Conservation (phyloP, 2,797 vertebrate genomes). For the Gallirallus australis region DNA sequence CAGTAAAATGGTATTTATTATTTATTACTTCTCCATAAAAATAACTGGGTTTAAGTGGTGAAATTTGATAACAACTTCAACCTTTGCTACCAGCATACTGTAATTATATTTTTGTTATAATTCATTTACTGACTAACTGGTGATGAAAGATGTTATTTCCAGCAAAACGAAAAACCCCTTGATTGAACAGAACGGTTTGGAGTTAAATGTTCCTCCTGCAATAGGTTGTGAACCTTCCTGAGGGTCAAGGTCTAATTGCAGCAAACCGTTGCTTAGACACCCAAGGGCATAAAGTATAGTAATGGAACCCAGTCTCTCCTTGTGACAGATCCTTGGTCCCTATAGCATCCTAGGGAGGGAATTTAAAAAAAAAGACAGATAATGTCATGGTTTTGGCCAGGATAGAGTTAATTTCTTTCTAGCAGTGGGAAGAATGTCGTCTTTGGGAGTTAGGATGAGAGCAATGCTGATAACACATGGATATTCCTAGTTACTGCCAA, state of each 20-base stretch:
- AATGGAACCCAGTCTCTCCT: not conserved
- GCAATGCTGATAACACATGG: too few relatives aligned
- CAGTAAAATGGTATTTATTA: not conserved
- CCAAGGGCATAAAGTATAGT: not conserved
- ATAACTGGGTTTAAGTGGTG: not conserved
- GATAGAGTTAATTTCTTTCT: too few relatives aligned
- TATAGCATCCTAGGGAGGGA: not conserved
- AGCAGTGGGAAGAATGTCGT: too few relatives aligned
- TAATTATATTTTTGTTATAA: not conserved
- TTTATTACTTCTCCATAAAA: constrained; percentile 27
- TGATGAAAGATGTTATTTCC: not conserved
- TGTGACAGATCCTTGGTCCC: not conserved
- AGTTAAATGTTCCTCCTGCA: constrained; percentile 7
- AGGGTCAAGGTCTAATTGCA: constrained; percentile 16
- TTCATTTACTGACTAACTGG: not conserved
- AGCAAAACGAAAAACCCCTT: not conserved
- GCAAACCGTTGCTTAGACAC: constrained; percentile 18
- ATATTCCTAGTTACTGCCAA: too few relatives aligned
- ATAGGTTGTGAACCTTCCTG: not conserved
- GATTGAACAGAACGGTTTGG: not conserved
- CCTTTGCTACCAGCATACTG: not conserved
- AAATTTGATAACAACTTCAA: constrained; percentile 11
- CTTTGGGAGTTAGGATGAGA: too few relatives aligned
- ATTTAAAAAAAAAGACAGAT: too few relatives aligned
- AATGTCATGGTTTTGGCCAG: too few relatives aligned